Evolutionary conservation across 2,888 invertebrate species (phyloP), one percentile per base, ranked within the genome.

Genomic region (Euspilapteryx auroguttella): DNA sequence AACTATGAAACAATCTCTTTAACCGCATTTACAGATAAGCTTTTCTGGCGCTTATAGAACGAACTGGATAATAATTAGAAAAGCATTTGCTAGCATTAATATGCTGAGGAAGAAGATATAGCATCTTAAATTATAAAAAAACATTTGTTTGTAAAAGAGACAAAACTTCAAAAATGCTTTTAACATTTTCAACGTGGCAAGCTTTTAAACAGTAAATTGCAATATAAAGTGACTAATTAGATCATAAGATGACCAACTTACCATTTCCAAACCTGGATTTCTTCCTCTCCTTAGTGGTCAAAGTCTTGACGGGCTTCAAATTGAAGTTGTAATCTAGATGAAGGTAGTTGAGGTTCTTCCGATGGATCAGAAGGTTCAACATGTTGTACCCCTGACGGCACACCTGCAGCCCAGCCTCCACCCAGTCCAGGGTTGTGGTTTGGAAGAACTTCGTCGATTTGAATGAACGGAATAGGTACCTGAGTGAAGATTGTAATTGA

Each of bases 281-380:
- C 75, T 99, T 99, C 62, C 99, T 85, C 61, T 99, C 99, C 56
- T 99, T 99, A 0, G 99, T 99, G 0, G 99, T 99, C 35, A 99
- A 78, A 0, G 99, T 99, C 61, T 99, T 99, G 1, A 99, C 99
- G 0, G 99, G 99, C 57, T 99, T 99, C 63, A 99, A 81, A 64
- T 99, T 99, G 62, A 99, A 99, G 65, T 99, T 99, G 65, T 99
- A 99, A 76, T 99, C 99, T 66, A 99, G 82, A 82, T 99, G 99
- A 15, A 99, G 82, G 53, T 99, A 99, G 66, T 99, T 99, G 34
- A 99, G 81, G 68, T 99, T 99, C 75, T 99, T 99, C 35, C 99
- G 87, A 64, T 99, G 99, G 51, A 99, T 99, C 38, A 99, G 79
- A 35, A 99, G 79, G 63, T 99, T 99, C 37, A 99, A 75, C 99